Evolutionary conservation across 2,797 vertebrate species (phyloP).

Genomic region (Macropus fuliginosus): DNA sequence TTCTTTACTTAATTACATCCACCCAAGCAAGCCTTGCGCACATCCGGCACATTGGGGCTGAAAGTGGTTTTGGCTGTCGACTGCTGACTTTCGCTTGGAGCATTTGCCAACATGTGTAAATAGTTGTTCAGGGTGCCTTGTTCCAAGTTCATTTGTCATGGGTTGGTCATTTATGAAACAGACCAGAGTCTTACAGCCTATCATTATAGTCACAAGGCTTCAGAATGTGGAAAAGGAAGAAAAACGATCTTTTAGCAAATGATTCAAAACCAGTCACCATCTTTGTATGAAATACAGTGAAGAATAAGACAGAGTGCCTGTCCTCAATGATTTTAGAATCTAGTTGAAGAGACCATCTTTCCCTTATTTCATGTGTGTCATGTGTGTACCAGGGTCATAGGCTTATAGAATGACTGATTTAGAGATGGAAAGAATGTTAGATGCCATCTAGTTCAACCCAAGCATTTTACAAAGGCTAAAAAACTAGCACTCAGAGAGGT

Average conservation of each 20-base stretch:
- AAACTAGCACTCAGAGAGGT: background rate
- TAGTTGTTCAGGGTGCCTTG: background rate
- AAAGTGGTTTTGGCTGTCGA: background rate
- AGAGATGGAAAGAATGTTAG: background rate
- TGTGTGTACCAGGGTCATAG: background rate
- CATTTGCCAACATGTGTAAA: slow-evolving; percentile 1
- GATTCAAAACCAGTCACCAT: background rate
- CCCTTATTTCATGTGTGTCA: background rate
- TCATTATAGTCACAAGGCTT: background rate
- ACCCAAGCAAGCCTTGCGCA: slow-evolving; percentile 1
- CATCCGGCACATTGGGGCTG: background rate
- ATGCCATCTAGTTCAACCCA: background rate
- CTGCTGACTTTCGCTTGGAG: background rate
- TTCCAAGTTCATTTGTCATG: background rate
- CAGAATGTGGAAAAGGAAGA: background rate
- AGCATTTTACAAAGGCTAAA: background rate
- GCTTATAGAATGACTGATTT: background rate
- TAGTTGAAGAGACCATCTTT: background rate
- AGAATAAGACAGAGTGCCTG: background rate
- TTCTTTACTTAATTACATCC: slow-evolving; percentile 3
- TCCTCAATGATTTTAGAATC: background rate
- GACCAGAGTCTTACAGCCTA: background rate
- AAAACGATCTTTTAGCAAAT: background rate
- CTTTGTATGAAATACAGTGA: background rate
- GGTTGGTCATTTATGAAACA: background rate